Percentiles rank a stretch among this genome's conserved stretches.
These are phyloP conservation scores for Lichenostomus cassidix DNA, from an alignment of 2,113 vertebrate genomes.

Conservation along the genomic window DNA sequence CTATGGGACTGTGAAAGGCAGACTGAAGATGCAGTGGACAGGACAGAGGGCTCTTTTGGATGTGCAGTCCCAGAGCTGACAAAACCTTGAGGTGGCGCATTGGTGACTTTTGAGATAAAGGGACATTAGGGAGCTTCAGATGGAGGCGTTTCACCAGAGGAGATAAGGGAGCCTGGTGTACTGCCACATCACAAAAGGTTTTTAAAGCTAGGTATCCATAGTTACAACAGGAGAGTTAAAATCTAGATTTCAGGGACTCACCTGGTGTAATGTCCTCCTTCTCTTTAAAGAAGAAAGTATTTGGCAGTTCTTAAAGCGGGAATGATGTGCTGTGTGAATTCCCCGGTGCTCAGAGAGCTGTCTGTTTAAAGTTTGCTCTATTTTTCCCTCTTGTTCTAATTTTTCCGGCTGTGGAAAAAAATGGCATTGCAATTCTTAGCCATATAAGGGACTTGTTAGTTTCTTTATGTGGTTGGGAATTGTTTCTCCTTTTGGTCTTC, in stretches of 20 bases:
- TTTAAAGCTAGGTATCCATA: slow-evolving; percentile 59
- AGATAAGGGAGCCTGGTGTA: background rate
- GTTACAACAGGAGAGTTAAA: slow-evolving; percentile 47
- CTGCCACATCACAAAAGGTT: background rate
- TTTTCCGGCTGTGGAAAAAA: slow-evolving; percentile 4
- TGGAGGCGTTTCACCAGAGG: background rate
- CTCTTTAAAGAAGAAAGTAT: slow-evolving; percentile 50
- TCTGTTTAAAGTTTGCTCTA: slow-evolving; percentile 41
- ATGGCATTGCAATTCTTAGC: background rate
- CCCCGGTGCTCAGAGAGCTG: background rate
- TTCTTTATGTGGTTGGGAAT: slow-evolving; percentile 49
- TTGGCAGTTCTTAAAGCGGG: slow-evolving; percentile 22
- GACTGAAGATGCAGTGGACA: background rate
- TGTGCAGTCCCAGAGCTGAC: background rate
- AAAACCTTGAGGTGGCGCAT: background rate
- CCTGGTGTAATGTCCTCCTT: slow-evolving; percentile 53
- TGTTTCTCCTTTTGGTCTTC: slow-evolving; percentile 54
- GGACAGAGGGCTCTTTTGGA: background rate
- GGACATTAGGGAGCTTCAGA: background rate
- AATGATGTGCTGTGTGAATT: slow-evolving; percentile 23
- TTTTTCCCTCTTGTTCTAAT: slow-evolving; percentile 43
- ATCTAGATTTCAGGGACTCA: slow-evolving; percentile 44
- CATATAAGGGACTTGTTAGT: slow-evolving; percentile 51
- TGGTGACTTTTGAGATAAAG: background rate
- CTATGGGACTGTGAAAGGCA: background rate